A percentile compares a stretch with the other conserved stretches of the same genome.
Evolutionary conservation across 2,113 vertebrate species (phyloP).

Genomic region (Coreoperca whiteheadi): DNA sequence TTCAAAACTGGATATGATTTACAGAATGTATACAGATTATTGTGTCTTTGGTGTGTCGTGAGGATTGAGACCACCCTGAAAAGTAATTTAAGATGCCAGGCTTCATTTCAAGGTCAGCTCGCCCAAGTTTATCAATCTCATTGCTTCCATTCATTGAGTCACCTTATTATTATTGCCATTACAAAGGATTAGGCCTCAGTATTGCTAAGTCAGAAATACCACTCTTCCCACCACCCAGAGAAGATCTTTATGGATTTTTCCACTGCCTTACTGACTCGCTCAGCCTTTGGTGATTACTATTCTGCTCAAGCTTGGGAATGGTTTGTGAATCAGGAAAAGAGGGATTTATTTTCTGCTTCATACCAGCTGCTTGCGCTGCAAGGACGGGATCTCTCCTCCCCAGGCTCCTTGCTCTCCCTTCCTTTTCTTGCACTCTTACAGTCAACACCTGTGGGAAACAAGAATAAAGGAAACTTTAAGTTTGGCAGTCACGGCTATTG

Average conservation of each 20-base stretch:
- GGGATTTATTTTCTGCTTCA: conserved; percentile 72
- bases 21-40: conserved; percentile 37
- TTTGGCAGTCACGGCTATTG: not conserved
- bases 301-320: conserved; percentile 66
- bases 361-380: conserved; percentile 77
- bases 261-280: conserved; percentile 46
- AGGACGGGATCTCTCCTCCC: conserved; percentile 74
- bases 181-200: conserved; percentile 70
- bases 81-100: conserved; percentile 47
- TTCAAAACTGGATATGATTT: conserved; percentile 47
- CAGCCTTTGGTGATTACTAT: conserved; percentile 49
- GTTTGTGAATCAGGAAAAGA: conserved; percentile 76
- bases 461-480: conserved; percentile 29
- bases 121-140: conserved; percentile 64
- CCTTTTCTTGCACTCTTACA: conserved; percentile 48
- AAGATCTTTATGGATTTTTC: conserved; percentile 69
- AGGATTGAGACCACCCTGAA: conserved; percentile 69
- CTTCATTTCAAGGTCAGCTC: conserved; percentile 53
- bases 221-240: conserved; percentile 50
- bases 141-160: conserved; percentile 63
- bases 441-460: conserved; percentile 66
- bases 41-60: conserved; percentile 29
- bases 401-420: conserved; percentile 65
- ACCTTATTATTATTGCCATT: conserved; percentile 73
- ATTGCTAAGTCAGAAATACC: conserved; percentile 53